phyloP scores from a whole-genome alignment of 2,888 invertebrate species.

The Hololepta plana region DNA sequence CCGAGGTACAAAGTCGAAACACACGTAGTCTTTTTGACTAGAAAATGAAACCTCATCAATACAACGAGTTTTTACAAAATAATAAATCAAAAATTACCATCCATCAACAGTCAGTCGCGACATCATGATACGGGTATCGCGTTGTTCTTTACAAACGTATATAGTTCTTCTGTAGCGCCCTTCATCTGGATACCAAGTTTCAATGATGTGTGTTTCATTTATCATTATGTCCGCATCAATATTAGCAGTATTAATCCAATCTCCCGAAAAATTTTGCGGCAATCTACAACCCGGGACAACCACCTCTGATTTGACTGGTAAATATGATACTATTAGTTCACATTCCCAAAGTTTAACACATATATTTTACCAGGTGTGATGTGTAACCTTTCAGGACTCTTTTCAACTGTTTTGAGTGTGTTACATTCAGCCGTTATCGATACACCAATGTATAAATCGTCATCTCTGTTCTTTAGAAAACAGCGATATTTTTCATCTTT shows the following conservation, averaged over 20 bases:
- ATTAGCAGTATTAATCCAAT: constrained; percentile 96
- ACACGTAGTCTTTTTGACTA: constrained; percentile 93
- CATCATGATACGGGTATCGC: constrained; percentile 88
- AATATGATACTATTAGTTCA: constrained; percentile 5
- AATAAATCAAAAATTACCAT: constrained; percentile 35
- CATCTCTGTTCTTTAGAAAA: constrained; percentile 85
- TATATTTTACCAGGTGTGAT: constrained; percentile 53
- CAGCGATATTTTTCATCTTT: constrained; percentile 91
- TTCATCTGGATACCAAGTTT: constrained; percentile 87
- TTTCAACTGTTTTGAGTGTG: constrained; percentile 80
- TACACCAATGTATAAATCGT: constrained; percentile 79
- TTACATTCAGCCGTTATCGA: constrained; percentile 91
- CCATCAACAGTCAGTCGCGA: constrained; percentile 91
- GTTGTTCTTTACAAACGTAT: constrained; percentile 85
- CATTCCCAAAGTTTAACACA: constrained; percentile 1
- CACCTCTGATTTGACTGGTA: constrained; percentile 55
- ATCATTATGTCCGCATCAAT: constrained; percentile 87
- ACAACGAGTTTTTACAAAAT: constrained; percentile 3
- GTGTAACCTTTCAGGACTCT: constrained; percentile 76
- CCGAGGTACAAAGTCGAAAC: constrained; percentile 88
- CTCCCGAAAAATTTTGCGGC: constrained; percentile 84
- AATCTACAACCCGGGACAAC: constrained; percentile 82
- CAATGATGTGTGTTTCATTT: constrained; percentile 92
- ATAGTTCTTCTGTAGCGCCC: constrained; percentile 74
- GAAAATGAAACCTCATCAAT: constrained; percentile 14